Base-by-base conservation (phyloP, 2,797 vertebrate species). In the Anableps anableps region DNA sequence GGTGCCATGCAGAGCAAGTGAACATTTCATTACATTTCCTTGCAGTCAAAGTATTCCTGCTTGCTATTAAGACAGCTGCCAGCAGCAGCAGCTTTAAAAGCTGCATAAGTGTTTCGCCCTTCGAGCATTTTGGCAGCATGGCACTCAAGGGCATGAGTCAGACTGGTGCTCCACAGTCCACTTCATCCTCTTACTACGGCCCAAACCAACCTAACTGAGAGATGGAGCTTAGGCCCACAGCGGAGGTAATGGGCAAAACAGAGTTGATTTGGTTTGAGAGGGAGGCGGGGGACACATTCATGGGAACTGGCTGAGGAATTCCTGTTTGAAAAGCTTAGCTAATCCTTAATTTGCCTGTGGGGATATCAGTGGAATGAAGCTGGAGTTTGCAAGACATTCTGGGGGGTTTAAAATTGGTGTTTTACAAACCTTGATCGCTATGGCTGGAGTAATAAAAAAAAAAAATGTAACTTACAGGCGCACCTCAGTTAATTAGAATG, bases 321-420 rank as follows among this genome's bases (percentile, higher is more conserved):
- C 88, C 90, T 87, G 85, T 91, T 88, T 91, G 87, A 93, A 95
- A 94, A 84, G 88, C 91, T 82, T 85, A 83, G 87, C 88, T 95
- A 96, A 96, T 96, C 95, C 94, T 91, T 94, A 91, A 95, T 95
- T 95, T 95, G 93, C 92, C 95, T 87, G 88, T 92, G 93, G 95
- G 94, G 95, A 93, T 94, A 94, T 94, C 91, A 89, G 53, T 66
- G 77, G 89, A 91, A 93, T 92, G 90, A 92, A 84, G 87, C 87
- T 43, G 70, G 70, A 85, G 88, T 93, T 85, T 90, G 92, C 92
- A 90, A 92, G 85, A 87, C 90, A 93, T 91, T 93, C 87, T 85
- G 88, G 82, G 87, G 64, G 85, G 83, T 86, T 87, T 88, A 76
- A 87, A 89, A 92, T 91, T 83, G 74, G 81, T 58, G 83, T 77